Base-by-base conservation (phyloP, 2,888 invertebrate species). In the Amblyjoppa fuscipennis region DNA sequence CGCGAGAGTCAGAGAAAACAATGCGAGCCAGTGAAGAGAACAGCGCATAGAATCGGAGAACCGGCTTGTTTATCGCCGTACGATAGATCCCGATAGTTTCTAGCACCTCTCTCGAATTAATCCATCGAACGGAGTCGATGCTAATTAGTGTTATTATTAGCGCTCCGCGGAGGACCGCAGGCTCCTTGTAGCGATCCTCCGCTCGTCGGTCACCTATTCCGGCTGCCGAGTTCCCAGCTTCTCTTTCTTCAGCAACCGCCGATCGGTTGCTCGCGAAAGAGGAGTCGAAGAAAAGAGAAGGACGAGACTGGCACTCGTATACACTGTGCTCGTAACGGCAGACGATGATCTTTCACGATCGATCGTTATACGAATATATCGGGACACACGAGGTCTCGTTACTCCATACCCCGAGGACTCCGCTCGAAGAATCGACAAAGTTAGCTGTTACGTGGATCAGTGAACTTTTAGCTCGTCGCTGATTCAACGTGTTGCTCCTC, bases 311-410 rank as follows among this genome's bases (percentile, higher is more conserved):
- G 92, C 92, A 92, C 93, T 92, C 92, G 92, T 92, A 92, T 6
- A 56, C 20, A 7, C 91, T 91, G 92, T 92, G 92, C 91, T 92
- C 91, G 71, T 66, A 82, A 79, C 56, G 74, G 82, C 84, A 56
- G 88, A 86, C 86, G 90, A 89, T 92, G 92, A 92, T 93, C 91
- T 92, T 92, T 93, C 91, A 92, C 92, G 92, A 93, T 93, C 91
- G 90, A 91, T 91, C 89, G 89, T 89, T 83, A 82, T 76, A 68
- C 81, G 73, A 73, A 31, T 34, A 80, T 80, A 74, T 80, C 64
- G 69, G 83, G 71, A 83, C 83, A 76, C 75, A 76, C 73, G 80
- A 73, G 75, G 79, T 87, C 88, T 87, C 85, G 86, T 87, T 87
- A 86, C 84, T 71, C 34, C 70, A 51, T 53, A 75, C 71, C 76